phyloP scores from a whole-genome alignment of 2,888 invertebrate genomes.

The Prosopocoilus inquinatus region DNA sequence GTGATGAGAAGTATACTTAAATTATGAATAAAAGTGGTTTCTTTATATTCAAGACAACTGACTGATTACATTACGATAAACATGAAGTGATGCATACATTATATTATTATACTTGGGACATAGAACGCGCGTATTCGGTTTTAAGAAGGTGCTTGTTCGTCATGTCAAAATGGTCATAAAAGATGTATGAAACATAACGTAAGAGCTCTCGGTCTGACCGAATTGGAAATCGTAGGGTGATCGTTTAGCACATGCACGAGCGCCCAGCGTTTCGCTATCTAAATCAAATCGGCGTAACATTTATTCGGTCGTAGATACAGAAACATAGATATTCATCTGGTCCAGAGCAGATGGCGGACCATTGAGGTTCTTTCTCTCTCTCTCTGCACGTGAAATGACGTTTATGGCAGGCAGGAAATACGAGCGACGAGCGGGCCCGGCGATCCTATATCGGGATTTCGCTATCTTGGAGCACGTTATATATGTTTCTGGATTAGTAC shows the following conservation, averaged over 20 bases:
- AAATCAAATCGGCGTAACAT: background rate
- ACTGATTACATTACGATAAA: background rate
- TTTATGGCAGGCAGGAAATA: constrained; percentile 1
- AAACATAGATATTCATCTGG: constrained; percentile 3
- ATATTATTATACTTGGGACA: background rate
- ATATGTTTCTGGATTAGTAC: constrained; percentile 24
- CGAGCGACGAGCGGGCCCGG: constrained; percentile 20
- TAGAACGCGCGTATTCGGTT: background rate
- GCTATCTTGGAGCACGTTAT: constrained; percentile 28
- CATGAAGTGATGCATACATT: background rate
- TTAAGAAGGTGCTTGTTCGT: background rate
- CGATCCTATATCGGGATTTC: constrained; percentile 27
- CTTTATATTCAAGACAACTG: background rate
- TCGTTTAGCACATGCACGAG: background rate
- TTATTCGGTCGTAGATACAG: constrained; percentile 2
- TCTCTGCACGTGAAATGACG: constrained; percentile 4
- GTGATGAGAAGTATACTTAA: no score
- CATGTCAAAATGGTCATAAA: background rate
- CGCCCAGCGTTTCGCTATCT: background rate
- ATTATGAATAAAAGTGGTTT: no score
- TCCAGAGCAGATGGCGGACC: background rate
- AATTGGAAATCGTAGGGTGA: background rate
- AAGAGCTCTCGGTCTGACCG: background rate
- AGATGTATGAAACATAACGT: no score
- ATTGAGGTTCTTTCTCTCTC: background rate